These are phyloP conservation scores for Gadus chalcogrammus DNA, from an alignment of 2,113 vertebrate genomes.

Conservation along the genomic window DNA sequence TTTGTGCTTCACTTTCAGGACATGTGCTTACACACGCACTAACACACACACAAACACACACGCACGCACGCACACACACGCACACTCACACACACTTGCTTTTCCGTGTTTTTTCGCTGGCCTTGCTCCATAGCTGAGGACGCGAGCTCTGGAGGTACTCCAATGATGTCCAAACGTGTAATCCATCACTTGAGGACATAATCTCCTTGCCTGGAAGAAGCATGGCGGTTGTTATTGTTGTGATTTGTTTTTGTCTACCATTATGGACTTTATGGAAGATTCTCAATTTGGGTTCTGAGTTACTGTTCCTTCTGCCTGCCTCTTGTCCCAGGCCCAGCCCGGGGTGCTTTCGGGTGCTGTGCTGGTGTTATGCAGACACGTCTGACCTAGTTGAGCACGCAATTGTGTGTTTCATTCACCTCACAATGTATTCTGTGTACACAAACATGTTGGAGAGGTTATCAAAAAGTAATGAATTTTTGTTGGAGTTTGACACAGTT, in stretches of 20 bases:
- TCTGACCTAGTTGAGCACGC: no score
- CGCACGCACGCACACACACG: neutral
- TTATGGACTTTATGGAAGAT: neutral
- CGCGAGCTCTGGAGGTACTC: slow-evolving; percentile 27
- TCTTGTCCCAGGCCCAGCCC: no score
- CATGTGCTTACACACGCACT: neutral
- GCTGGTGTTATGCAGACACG: slow-evolving; percentile 7
- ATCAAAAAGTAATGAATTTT: no score
- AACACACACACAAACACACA: no score
- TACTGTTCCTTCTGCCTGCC: no score
- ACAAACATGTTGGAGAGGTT: no score
- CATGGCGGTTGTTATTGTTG: slow-evolving; percentile 23
- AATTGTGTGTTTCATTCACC: no score
- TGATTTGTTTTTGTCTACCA: slow-evolving; percentile 1
- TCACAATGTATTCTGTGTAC: no score
- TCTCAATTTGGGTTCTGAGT: neutral
- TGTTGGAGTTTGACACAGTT: no score
- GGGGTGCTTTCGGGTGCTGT: neutral
- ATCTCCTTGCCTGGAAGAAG: slow-evolving; percentile 29
- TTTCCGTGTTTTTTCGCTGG: slow-evolving; percentile 30
- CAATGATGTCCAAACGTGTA: slow-evolving; percentile 47
- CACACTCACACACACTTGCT: slow-evolving; percentile 1
- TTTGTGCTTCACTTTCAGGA: no score
- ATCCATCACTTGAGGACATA: slow-evolving; percentile 45
- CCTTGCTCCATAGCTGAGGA: slow-evolving; percentile 35